A percentile compares a stretch with the other conserved stretches of the same genome.
Evolutionary conservation across 37 sponge, comb jelly and placozoan species (phyloP).

Genomic region (Diacarnus erythraeanus): DNA sequence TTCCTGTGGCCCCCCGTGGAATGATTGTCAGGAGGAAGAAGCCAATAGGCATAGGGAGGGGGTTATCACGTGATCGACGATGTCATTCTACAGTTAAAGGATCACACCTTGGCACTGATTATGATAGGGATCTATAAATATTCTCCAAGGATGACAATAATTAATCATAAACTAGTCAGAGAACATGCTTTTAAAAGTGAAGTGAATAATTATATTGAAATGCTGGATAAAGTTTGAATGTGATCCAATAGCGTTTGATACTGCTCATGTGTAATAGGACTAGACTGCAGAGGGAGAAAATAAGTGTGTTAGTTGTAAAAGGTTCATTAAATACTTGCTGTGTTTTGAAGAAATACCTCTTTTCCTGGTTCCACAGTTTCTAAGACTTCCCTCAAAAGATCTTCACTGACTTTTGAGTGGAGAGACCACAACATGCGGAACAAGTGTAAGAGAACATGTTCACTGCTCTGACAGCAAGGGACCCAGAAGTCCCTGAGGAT

Average conservation of each 20-base stretch:
- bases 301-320: background rate
- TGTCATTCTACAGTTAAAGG: no score
- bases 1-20: no score
- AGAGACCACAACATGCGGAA: conserved; percentile 57
- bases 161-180: no score
- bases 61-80: no score
- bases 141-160: no score
- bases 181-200: no score
- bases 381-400: conserved; percentile 41
- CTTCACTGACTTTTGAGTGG: conserved; percentile 19
- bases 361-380: conserved; percentile 38
- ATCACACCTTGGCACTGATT: no score
- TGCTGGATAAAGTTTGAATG: background rate
- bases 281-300: conserved; percentile 25
- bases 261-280: conserved; percentile 49
- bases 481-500: conserved; percentile 67
- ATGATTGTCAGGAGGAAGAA: no score
- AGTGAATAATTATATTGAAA: no score
- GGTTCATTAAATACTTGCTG: background rate
- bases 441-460: conserved; percentile 50
- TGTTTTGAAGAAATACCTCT: conserved; percentile 32
- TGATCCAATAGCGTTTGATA: conserved; percentile 41
- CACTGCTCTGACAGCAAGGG: conserved; percentile 50
- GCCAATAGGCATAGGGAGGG: no score
- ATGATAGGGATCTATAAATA: no score